Conservation (phyloP, 2,888 invertebrate species). For the Rhopalosiphum nymphaeae region DNA sequence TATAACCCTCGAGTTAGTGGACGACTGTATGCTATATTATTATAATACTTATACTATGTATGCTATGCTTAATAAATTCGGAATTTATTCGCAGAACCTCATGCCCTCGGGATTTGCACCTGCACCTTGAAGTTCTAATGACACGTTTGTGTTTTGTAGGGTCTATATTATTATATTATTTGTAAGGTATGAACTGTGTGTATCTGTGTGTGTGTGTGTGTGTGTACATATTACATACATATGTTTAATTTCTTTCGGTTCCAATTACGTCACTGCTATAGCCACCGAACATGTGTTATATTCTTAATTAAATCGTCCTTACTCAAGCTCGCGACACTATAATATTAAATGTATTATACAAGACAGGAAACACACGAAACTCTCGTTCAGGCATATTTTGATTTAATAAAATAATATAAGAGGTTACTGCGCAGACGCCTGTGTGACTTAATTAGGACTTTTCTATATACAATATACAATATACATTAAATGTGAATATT, state of each 20-base stretch:
- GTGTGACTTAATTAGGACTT: slow-evolving; percentile 21
- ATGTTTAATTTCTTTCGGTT: background rate
- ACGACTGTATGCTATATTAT: background rate
- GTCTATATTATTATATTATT: background rate
- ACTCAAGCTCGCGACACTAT: background rate
- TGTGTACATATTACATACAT: too few relatives aligned
- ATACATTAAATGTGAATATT: background rate
- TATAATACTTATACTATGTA: background rate
- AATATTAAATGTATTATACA: background rate
- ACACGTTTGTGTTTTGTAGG: background rate
- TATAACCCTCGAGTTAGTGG: background rate
- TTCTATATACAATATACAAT: background rate
- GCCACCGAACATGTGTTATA: background rate
- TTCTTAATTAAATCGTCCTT: slow-evolving; percentile 7
- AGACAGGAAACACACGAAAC: background rate
- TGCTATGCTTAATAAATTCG: background rate
- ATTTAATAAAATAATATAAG: background rate
- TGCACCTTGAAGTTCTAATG: background rate
- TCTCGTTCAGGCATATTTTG: background rate
- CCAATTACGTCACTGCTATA: background rate
- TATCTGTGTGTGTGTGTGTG: background rate
- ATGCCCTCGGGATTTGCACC: background rate
- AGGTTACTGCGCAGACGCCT: background rate
- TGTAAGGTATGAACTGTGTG: background rate
- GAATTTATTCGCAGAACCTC: background rate